A percentile compares a stretch with the other conserved stretches of the same genome.
Conservation (phyloP, 2,797 vertebrate genomes). For the Hirundo rustica region DNA sequence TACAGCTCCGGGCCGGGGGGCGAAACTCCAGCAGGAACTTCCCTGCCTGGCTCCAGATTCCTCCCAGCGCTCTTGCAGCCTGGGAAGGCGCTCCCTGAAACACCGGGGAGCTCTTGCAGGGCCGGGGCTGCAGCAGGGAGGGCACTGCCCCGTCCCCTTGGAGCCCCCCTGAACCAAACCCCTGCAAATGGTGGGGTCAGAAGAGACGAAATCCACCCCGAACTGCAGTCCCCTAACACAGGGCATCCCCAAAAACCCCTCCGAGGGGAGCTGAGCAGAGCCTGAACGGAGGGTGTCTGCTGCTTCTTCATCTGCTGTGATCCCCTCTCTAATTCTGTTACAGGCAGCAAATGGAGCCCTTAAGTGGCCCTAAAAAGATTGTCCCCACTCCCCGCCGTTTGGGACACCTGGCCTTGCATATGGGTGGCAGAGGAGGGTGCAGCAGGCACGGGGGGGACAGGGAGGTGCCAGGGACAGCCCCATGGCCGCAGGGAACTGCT, state of each 20-base stretch:
- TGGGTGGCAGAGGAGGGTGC: neutral
- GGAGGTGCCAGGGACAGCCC: neutral
- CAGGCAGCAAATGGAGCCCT: slow-evolving; percentile 8
- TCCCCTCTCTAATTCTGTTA: neutral
- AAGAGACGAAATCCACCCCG: neutral
- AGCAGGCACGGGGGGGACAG: neutral
- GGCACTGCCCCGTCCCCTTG: no score
- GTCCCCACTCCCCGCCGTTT: neutral
- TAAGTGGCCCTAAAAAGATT: slow-evolving; percentile 41
- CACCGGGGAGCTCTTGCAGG: neutral
- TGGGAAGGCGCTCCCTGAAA: neutral
- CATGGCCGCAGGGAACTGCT: neutral
- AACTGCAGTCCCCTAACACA: no score
- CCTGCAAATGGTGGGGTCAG: accelerated
- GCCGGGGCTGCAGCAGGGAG: accelerated
- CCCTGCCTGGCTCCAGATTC: neutral
- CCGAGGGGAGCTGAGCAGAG: neutral
- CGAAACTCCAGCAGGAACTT: neutral
- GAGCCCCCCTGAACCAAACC: neutral
- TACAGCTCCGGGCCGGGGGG: neutral
- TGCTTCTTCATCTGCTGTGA: neutral
- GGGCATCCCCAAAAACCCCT: neutral
- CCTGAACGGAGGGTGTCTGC: neutral
- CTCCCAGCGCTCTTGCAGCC: neutral
- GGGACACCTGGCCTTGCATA: neutral